Base-by-base conservation (phyloP, 92 coral and sea anemone genomes). In the Ricordea florida region DNA sequence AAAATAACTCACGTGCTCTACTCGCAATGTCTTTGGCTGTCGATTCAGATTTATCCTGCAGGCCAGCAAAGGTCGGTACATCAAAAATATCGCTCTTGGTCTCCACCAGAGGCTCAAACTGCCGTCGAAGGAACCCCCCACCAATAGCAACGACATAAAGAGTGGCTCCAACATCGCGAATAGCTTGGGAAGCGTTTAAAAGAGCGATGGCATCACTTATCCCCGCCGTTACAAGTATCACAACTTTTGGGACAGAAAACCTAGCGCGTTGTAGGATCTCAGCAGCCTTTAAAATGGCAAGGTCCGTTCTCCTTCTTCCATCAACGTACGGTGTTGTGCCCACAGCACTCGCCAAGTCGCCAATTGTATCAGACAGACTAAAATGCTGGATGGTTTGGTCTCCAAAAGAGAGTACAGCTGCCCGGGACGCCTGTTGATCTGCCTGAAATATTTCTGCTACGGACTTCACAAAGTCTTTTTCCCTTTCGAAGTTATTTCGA, bases 101-200 rank as follows among this genome's bases (percentile, higher is more conserved):
- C n/a, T n/a, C n/a, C n/a, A n/a, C n/a, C n/a, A n/a, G n/a, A n/a
- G n/a, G n/a, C n/a, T n/a, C n/a, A n/a, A n/a, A n/a, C n/a, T n/a
- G n/a, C n/a, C n/a, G n/a, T n/a, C n/a, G n/a, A n/a, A n/a, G n/a
- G n/a, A n/a, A n/a, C n/a, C n/a, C n/a, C n/a, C n/a, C n/a, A 40
- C 94, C 94, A 13, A 85, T 62, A 30, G 77, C 48, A 53, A 89
- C 76, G 28, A 89, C 90, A 62, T 79, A 89, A 29, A 71, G 47
- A 36, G 73, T 81, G 5, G 83, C 80, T 20, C 88, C 91, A 61
- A 44, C 47, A 43, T 82, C 76, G 21, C 75, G 79, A 24, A 89
- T 79, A 23, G 84, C 67, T 36, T 76, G 52, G 1, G 80, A 22
- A 26, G 78, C 87, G 17, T 41, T 24, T 14, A 18, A 57, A 25